Percentiles rank a stretch among this genome's conserved stretches.
Conservation (phyloP, 2,113 vertebrate genomes). For the Epinephelus lanceolatus region DNA sequence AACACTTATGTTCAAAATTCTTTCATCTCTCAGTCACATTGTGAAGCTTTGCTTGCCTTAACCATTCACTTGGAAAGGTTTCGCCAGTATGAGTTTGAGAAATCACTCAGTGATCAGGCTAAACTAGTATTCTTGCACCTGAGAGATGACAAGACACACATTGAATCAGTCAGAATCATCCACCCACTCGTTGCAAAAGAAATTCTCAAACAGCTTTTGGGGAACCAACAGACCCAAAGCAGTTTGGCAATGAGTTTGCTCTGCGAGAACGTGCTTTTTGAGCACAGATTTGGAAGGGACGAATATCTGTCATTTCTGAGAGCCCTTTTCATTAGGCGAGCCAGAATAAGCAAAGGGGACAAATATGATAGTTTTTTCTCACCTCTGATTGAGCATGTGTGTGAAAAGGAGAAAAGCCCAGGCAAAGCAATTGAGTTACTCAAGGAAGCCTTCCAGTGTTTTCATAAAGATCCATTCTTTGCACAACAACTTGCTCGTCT, state of each 20-base stretch:
- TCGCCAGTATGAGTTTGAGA: constrained; percentile 77
- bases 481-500: constrained; percentile 89
- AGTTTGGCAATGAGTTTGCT: constrained; percentile 84
- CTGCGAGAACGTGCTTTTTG: constrained; percentile 79
- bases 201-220: constrained; percentile 86
- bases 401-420: constrained; percentile 67
- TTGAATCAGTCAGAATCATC: constrained; percentile 86
- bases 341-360: constrained; percentile 85
- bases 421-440: constrained; percentile 84
- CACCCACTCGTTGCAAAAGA: constrained; percentile 88
- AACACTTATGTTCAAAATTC: constrained; percentile 89
- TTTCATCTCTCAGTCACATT: constrained; percentile 87
- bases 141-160: constrained; percentile 82
- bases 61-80: constrained; percentile 52
- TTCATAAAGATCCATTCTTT: constrained; percentile 85
- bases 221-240: constrained; percentile 78
- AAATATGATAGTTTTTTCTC: constrained; percentile 85
- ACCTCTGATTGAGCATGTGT: constrained; percentile 86
- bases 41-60: constrained; percentile 84
- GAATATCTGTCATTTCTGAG: constrained; percentile 84
- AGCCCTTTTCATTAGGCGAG: constrained; percentile 85
- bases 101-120: constrained; percentile 79
- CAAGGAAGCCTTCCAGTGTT: constrained; percentile 78
- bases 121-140: constrained; percentile 87
- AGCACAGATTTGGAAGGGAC: constrained; percentile 85